These are phyloP conservation scores for Spondyliosoma cantharus DNA, from an alignment of 2,797 vertebrate species.

Conservation along the genomic window DNA sequence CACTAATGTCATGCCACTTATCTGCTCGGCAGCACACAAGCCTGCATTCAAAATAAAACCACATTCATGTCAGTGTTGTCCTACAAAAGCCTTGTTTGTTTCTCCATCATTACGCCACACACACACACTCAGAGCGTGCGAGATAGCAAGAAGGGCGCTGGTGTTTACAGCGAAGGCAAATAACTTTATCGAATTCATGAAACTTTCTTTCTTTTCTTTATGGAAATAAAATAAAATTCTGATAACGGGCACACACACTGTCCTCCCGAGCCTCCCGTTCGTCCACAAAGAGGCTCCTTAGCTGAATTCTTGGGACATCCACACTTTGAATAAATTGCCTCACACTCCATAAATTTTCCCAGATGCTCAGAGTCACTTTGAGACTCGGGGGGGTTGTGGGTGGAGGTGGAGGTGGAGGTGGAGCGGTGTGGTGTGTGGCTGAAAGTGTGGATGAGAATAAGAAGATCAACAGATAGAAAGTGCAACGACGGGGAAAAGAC, in stretches of 20 bases:
- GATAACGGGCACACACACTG: background rate
- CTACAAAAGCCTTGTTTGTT: background rate
- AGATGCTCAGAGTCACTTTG: slow-evolving; percentile 78
- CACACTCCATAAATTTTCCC: slow-evolving; percentile 77
- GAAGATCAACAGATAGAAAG: slow-evolving; percentile 9
- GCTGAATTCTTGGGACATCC: slow-evolving; percentile 64
- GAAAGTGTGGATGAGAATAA: slow-evolving; percentile 26
- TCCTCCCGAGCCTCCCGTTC: slow-evolving; percentile 5
- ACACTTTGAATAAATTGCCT: slow-evolving; percentile 73
- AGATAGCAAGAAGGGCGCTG: background rate
- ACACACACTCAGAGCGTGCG: background rate
- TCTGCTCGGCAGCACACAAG: slow-evolving; percentile 30
- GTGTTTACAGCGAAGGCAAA: background rate
- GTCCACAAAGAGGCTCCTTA: slow-evolving; percentile 31
- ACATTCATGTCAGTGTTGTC: background rate
- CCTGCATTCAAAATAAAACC: slow-evolving; percentile 14
- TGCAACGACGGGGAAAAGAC: background rate
- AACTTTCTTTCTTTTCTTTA: background rate
- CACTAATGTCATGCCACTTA: slow-evolving; percentile 22
- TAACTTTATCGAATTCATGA: background rate
- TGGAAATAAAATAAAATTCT: slow-evolving; percentile 5
- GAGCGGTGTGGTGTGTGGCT: background rate
- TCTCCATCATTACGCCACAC: background rate
- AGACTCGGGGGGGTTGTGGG: slow-evolving; percentile 5
- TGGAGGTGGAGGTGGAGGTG: background rate